A percentile compares a stretch with the other conserved stretches of the same genome.
Evolutionary conservation across 2,113 vertebrate species (phyloP).

Genomic region (Sterrhoptilus dennistouni): DNA sequence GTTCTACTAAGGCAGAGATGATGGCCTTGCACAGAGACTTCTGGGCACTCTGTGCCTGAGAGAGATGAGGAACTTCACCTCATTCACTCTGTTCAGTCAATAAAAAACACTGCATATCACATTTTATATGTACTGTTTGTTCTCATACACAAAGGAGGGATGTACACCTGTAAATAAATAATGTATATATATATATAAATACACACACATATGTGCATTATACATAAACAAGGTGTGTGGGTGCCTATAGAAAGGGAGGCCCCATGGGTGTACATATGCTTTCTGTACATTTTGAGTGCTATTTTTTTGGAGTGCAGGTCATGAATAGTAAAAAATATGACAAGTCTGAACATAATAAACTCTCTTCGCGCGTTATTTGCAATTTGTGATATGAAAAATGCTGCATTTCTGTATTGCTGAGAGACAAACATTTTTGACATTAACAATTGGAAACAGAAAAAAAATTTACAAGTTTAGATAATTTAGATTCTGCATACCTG

Average conservation of each 20-base stretch:
- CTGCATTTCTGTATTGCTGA: not conserved
- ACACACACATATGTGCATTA: not conserved
- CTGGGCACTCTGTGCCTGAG: not conserved
- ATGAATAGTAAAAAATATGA: not conserved
- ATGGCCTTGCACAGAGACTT: not conserved
- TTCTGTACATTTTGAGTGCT: not conserved
- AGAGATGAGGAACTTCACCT: not conserved
- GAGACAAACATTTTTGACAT: not conserved
- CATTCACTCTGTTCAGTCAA: not conserved
- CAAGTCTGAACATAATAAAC: not conserved
- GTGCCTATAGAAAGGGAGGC: not conserved
- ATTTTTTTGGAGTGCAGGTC: not conserved
- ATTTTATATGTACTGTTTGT: accelerated
- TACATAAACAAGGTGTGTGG: not conserved
- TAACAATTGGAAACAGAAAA: not conserved
- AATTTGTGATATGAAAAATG: not conserved
- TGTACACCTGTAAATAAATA: not conserved
- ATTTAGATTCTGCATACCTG: not conserved
- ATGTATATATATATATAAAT: not conserved
- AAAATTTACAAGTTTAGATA: not conserved
- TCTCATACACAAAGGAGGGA: not conserved
- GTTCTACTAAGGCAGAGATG: not conserved
- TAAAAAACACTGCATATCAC: not conserved
- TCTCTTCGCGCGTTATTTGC: not conserved
- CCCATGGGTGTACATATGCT: not conserved